Evolutionary conservation across 2,113 vertebrate genomes (phyloP), one percentile per base, ranked within the genome.

Genomic region (Rhinoderma darwinii): DNA sequence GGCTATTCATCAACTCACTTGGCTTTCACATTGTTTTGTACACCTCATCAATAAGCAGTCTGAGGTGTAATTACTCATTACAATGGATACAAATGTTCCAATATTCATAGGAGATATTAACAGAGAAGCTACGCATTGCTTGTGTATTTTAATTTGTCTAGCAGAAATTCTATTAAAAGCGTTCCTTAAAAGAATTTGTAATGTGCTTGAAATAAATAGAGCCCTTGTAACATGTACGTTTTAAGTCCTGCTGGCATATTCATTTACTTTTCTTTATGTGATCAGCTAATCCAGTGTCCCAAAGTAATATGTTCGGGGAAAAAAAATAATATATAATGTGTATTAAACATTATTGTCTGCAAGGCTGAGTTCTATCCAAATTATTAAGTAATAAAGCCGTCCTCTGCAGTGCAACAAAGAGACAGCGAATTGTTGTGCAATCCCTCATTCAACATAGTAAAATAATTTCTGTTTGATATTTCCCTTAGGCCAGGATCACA

Each of bases 51-150:
- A 86, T 86, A 79, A 70, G 75, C 75, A 50, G 84, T 70, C 59
- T 79, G 63, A 70, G 84, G 76, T 86, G 39, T 86, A 70, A 80
- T 86, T 86, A 79, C 61, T 86, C 75, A 80, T 79, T 79, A 79
- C 84, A 76, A 51, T 86, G 43, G 39, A 37, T 86, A 30, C 76
- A 86, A 86, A 51, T 80, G 76, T 72, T 79, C 75, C 44, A 51
- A 79, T 68, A 79, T 79, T 86, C 84, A 86, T 72, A 56, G 63
- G 76, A 86, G 75, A 86, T 86, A 86, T 80, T 86, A 86, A 86
- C 59, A 70, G 32, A 68, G 41, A 61, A 79, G 47, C 44, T 41
- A 70, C 30, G 43, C 35, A 80, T 86, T 86, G 61, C 75, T 66
- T 41, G 51, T 35, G 30, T 78, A 68, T 68, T 78, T 78, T 86